Evolutionary conservation across 2,888 invertebrate species (phyloP), one percentile per base, ranked within the genome.

Genomic region (Empis livida): DNA sequence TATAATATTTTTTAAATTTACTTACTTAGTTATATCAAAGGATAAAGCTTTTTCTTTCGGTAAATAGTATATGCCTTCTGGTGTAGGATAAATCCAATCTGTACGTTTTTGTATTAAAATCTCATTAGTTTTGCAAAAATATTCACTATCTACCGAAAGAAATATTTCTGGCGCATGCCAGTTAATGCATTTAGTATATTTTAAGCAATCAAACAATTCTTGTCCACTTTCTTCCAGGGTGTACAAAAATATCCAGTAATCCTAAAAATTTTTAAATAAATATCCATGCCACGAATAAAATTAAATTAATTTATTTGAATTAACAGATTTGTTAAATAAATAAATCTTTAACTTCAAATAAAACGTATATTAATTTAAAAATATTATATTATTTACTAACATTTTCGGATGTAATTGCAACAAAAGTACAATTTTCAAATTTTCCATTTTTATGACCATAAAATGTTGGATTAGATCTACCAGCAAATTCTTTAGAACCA

Each of bases 391-490:
- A 20, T 20, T 3, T 20, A 20, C 20, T 5, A 20, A 52, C 52
- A 39, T 50, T 30, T 23, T 48, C 38, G 3, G 46, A 45, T 2
- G 50, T 46, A 9, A 53, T 35, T 17, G 49, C 49, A 32, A 53
- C 32, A 30, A 45, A 49, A 13, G 53, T 53, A 32, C 49, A 50
- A 38, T 53, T 50, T 35, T 51, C 43, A 42, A 44, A 37, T n/a
- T 46, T 46, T 31, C 51, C 51, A 43, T 49, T 41, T 8, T 43
- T 45, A 42, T 35, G 44, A 10, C 49, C 46, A 16, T 30, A 51
- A 16, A 50, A 40, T 27, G 16, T 48, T 10, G 20, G 44, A 13
- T 44, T 45, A 32, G 44, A 51, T 43, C 48, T 45, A 10, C 20
- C 39, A 10, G 50, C 46, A 10, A 47, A 5, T 27, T 27, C 23